A percentile compares a stretch with the other conserved stretches of the same genome.
phyloP scores from a whole-genome alignment of 37 sponge, comb jelly and placozoan species.

The Chondrosia reniformis region DNA sequence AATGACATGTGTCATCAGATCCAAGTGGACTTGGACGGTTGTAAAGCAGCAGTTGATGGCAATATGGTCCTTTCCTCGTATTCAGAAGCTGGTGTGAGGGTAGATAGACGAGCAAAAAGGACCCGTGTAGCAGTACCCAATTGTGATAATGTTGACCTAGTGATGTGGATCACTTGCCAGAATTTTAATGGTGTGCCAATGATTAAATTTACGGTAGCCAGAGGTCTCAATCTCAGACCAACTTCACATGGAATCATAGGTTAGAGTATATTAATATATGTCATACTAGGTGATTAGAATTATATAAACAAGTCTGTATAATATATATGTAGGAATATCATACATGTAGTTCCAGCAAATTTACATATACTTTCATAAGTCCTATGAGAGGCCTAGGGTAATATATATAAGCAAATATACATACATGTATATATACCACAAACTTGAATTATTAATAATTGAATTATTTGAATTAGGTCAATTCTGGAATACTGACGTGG shows the following conservation, averaged over 20 bases:
- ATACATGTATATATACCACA: too few species aligned
- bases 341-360: too few species aligned
- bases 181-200: slow-evolving; percentile 15
- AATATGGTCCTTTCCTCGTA: neutral
- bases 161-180: slow-evolving; percentile 68
- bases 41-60: slow-evolving; percentile 27
- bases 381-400: too few species aligned
- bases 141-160: slow-evolving; percentile 52
- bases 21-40: slow-evolving; percentile 37
- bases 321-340: too few species aligned
- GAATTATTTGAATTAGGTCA: too few species aligned
- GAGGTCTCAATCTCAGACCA: slow-evolving; percentile 60
- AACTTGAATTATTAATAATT: too few species aligned
- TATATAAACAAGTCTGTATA: too few species aligned
- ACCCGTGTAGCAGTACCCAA: slow-evolving; percentile 63
- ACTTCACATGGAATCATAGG: slow-evolving; percentile 77
- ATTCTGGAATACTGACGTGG: slow-evolving; percentile 68
- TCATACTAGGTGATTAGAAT: too few species aligned
- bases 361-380: too few species aligned
- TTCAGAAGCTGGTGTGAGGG: slow-evolving; percentile 3
- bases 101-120: neutral
- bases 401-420: too few species aligned
- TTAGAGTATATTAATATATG: too few species aligned
- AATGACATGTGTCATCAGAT: slow-evolving; percentile 27
- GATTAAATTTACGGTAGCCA: slow-evolving; percentile 49